A percentile compares a stretch with the other conserved stretches of the same genome.
Conservation (phyloP, 1,140 invertebrate species). For the Dendroctonus ponderosae region DNA sequence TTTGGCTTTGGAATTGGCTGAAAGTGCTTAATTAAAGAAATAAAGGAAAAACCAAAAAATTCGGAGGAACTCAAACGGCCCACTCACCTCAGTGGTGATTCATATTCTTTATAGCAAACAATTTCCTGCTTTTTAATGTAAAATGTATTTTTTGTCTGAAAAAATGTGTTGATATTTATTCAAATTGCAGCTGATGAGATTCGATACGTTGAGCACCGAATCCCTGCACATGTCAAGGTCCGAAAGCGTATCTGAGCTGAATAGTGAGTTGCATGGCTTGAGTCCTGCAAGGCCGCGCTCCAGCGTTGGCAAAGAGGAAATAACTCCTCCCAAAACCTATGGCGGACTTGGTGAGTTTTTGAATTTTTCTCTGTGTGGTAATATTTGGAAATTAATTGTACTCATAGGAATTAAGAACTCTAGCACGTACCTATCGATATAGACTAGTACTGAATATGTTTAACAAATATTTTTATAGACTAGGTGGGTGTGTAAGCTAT, state of each 20-base stretch:
- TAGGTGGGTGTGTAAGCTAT: too few species aligned
- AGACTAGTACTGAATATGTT: too few species aligned
- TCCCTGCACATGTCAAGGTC: constrained; percentile 72
- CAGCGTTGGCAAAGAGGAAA: constrained; percentile 57
- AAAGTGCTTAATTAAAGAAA: too few species aligned
- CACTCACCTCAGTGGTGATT: too few species aligned
- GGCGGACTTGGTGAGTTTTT: constrained; percentile 73
- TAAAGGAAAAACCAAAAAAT: too few species aligned
- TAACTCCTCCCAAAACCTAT: constrained; percentile 68
- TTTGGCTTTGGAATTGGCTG: too few species aligned
- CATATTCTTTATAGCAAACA: too few species aligned
- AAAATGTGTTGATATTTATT: not conserved
- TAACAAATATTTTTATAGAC: too few species aligned
- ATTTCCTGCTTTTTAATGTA: not conserved
- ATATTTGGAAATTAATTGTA: constrained; percentile 7
- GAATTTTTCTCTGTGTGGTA: constrained; percentile 1
- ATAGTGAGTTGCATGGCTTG: constrained; percentile 55
- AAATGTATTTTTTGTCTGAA: not conserved
- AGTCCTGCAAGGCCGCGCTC: constrained; percentile 45
- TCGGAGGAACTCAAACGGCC: too few species aligned
- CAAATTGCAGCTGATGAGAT: constrained; percentile 69
- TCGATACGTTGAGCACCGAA: constrained; percentile 71
- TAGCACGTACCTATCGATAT: too few species aligned
- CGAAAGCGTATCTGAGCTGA: constrained; percentile 80
- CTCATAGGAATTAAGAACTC: not conserved